Base-by-base conservation (phyloP, 2,797 vertebrate genomes). In the Myotis vivesi region DNA sequence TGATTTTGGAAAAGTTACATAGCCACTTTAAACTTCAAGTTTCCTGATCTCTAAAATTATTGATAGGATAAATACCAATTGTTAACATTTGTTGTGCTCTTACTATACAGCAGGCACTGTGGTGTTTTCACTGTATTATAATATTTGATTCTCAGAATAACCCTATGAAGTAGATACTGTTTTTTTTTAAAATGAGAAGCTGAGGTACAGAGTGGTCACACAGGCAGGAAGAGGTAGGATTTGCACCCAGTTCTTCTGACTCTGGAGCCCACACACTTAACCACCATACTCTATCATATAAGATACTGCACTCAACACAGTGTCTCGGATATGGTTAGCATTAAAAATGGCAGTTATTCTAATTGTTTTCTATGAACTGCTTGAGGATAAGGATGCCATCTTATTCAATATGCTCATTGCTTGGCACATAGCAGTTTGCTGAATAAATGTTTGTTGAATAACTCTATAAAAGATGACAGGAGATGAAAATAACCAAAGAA, bases 111-210 rank as follows among this genome's bases (percentile, higher is more conserved):
- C 36, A 85, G 71, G 9, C 46, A 92, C 66, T n/a, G 8, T 84
- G n/a, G n/a, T 90, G 7, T 38, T 95, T 96, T 55, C 23, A 10
- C 30, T 46, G n/a, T 53, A 71, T 41, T 82, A 44, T 33, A 94
- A 51, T 75, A 71, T 87, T 77, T 59, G 36, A 44, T 83, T 77
- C 77, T 83, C 49, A 66, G n/a, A 92, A 84, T 57, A 92, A 77
- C 2, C 22, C 25, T 87, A 44, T 44, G 62, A 92, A 85, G 23
- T 77, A 57, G 25, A 23, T 83, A 93, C 44, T 79, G 6, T 75
- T 91, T 49, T 71, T 88, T 49, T 53, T 93, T 59, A n/a, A 80
- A 3, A 69, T 85, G 23, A 90, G 25, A 95, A 91, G 68, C n/a
- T 86, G 57, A 93, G 28, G 19, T 25, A 33, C 64, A 86, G 11